A percentile compares a stretch with the other conserved stretches of the same genome.
These are phyloP conservation scores for Mobula hypostoma DNA, from an alignment of 2,113 vertebrate genomes.

Conservation along the genomic window DNA sequence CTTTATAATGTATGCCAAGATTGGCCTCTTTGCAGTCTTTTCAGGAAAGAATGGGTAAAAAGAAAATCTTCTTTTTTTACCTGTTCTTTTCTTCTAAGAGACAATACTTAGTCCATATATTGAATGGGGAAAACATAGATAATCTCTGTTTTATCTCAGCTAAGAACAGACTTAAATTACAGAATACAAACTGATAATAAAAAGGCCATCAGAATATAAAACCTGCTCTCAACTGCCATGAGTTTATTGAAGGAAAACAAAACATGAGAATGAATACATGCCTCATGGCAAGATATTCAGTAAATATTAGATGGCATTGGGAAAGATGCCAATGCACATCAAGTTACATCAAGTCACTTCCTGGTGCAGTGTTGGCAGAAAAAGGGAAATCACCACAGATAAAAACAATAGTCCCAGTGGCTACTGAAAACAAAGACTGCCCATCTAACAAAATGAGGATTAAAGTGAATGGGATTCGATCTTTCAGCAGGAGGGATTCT, in stretches of 20 bases:
- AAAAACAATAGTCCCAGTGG: neutral
- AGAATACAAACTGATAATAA: neutral
- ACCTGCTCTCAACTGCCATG: neutral
- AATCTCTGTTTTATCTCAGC: neutral
- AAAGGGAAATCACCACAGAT: neutral
- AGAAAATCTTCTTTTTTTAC: neutral
- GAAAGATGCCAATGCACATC: neutral
- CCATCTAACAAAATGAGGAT: neutral
- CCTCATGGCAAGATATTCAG: neutral
- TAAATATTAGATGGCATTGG: neutral
- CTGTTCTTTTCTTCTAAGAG: neutral
- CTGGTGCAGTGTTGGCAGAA: neutral
- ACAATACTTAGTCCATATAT: neutral
- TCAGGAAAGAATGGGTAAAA: neutral
- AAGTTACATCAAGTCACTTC: slow-evolving; percentile 7
- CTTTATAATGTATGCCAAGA: neutral
- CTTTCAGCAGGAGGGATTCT: neutral
- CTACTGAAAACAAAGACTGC: neutral
- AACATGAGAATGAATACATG: neutral
- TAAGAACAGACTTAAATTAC: neutral
- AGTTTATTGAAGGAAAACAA: neutral
- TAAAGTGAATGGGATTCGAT: neutral
- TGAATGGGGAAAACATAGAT: neutral
- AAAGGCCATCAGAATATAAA: slow-evolving; percentile 4
- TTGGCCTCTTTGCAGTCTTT: neutral